These are phyloP conservation scores for Drosophila sulfurigaster DNA, from an alignment of 1,140 invertebrate species.

Conservation along the genomic window DNA sequence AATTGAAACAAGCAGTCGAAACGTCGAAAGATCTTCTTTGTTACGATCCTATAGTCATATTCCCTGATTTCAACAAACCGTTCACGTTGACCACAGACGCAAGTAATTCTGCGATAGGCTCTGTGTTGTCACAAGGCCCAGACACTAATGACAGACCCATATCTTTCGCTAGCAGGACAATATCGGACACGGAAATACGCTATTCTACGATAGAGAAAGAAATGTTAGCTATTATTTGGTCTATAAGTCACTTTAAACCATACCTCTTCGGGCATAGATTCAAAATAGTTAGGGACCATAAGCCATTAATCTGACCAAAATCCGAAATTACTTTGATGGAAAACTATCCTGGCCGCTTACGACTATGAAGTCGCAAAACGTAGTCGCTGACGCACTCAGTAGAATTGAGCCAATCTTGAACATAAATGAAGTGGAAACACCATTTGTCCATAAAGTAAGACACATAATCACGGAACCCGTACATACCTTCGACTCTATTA, in stretches of 20 bases:
- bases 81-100: conserved; percentile 28
- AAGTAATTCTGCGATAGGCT: background rate
- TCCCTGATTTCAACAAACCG: background rate
- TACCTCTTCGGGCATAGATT: too few relatives aligned
- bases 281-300: too few relatives aligned
- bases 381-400: conserved; percentile 4
- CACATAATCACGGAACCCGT: too few relatives aligned
- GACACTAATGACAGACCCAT: too few relatives aligned
- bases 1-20: conserved; percentile 12
- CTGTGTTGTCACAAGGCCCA: too few relatives aligned
- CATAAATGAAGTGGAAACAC: background rate
- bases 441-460: too few relatives aligned
- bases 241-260: too few relatives aligned
- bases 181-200: conserved; percentile 17
- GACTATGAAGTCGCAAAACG: conserved; percentile 10
- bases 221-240: conserved; percentile 13
- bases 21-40: conserved; percentile 14
- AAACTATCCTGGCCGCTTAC: too few relatives aligned
- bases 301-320: too few relatives aligned
- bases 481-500: too few relatives aligned
- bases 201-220: conserved; percentile 31
- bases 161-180: conserved; percentile 7
- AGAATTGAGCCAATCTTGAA: conserved; percentile 7
- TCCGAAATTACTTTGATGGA: too few relatives aligned
- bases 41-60: conserved; percentile 16